Percentiles rank a stretch among this genome's conserved stretches.
Conservation (phyloP, 1,140 invertebrate species). For the Bemisia tabaci region DNA sequence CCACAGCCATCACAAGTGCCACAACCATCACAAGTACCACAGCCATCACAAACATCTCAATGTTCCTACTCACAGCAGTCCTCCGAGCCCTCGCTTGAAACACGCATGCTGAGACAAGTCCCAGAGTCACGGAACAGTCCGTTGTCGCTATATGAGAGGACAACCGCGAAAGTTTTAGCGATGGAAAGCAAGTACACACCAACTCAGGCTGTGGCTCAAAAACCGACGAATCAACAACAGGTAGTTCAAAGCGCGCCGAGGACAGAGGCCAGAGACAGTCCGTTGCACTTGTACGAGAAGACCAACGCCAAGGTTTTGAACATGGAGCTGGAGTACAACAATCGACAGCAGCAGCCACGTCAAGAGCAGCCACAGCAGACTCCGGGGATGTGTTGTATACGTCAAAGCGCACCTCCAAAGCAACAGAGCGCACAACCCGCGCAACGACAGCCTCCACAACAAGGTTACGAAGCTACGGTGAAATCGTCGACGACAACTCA, state of each 20-base stretch:
- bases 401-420: no score
- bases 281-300: neutral
- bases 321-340: neutral
- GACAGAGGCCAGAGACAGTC: neutral
- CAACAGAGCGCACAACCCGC: no score
- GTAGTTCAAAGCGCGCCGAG: neutral
- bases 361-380: neutral
- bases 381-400: no score
- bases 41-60: neutral
- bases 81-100: neutral
- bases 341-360: neutral
- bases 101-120: neutral
- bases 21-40: neutral
- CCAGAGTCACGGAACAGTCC: neutral
- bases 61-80: neutral
- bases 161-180: neutral
- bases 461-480: neutral
- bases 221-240: no score
- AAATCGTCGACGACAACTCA: neutral
- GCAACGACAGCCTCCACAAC: neutral
- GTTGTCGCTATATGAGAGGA: neutral
- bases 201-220: no score
- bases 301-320: neutral
- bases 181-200: neutral
- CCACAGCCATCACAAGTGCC: neutral